Conservation (phyloP, 37 sponge, comb jelly and placozoan genomes). For the Oscarella lobularis region DNA sequence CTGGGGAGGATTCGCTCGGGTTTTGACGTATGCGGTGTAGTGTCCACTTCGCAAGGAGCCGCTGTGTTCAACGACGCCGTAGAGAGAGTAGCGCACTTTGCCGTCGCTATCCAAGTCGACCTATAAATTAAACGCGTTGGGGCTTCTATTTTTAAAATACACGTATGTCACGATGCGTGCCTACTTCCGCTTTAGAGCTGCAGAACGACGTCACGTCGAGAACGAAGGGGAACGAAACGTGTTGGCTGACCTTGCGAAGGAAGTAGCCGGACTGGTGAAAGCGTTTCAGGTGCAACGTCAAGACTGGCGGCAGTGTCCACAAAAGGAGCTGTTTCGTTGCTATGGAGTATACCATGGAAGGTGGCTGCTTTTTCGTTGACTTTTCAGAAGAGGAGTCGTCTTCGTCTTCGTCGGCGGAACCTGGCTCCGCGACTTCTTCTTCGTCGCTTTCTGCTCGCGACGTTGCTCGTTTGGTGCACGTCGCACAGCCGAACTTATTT, state of each 20-base stretch:
- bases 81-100: slow-evolving; percentile 55
- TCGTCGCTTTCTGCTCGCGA: not conserved
- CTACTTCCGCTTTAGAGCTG: not conserved
- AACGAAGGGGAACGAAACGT: slow-evolving; percentile 57
- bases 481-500: slow-evolving; percentile 59
- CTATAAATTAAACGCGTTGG: no score
- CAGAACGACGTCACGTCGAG: slow-evolving; percentile 80
- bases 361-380: not conserved
- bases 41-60: slow-evolving; percentile 86
- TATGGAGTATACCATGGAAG: slow-evolving; percentile 11
- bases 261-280: slow-evolving; percentile 42
- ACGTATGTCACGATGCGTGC: not conserved
- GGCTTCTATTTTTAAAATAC: no score
- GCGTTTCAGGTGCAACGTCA: slow-evolving; percentile 85
- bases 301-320: slow-evolving; percentile 38
- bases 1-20: not conserved
- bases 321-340: slow-evolving; percentile 71
- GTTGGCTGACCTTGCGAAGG: slow-evolving; percentile 55
- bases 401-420: no score
- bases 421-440: slow-evolving; percentile 6
- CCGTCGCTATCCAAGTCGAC: no score
- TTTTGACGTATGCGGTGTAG: slow-evolving; percentile 77
- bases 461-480: slow-evolving; percentile 28
- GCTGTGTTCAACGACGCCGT: slow-evolving; percentile 81
- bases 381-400: no score